These are phyloP conservation scores for Trilocha varians DNA, from an alignment of 2,888 invertebrate species.

Conservation along the genomic window DNA sequence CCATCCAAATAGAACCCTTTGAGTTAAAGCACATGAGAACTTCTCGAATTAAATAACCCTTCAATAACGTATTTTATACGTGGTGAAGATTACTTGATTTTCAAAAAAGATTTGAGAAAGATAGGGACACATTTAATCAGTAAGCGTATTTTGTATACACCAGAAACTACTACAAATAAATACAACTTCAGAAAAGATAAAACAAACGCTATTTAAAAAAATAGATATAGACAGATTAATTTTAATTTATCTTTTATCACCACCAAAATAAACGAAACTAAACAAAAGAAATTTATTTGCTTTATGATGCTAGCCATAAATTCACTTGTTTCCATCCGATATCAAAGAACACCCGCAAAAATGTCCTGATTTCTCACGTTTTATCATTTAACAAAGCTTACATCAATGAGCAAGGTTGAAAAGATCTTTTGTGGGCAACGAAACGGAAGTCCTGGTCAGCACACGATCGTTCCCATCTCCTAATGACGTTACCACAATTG, in stretches of 20 bases:
- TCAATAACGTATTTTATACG: constrained; percentile 8
- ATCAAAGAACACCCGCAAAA: not conserved
- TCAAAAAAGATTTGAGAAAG: no score
- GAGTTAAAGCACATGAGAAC: constrained; percentile 52
- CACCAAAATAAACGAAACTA: no score
- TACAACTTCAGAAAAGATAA: no score
- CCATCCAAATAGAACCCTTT: constrained; percentile 49
- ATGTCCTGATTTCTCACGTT: not conserved
- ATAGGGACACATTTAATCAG: no score
- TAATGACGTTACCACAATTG: constrained; percentile 55
- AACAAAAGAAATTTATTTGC: no score
- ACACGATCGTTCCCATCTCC: constrained; percentile 19
- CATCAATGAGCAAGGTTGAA: constrained; percentile 28
- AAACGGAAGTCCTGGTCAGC: constrained; percentile 56
- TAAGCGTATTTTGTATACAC: no score
- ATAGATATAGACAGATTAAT: no score
- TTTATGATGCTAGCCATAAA: no score
- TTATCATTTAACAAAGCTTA: constrained; percentile 9
- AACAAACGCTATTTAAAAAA: no score
- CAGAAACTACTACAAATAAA: no score
- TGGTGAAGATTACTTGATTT: not conserved
- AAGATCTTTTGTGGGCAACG: constrained; percentile 41
- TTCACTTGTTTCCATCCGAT: no score
- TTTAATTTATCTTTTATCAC: no score
- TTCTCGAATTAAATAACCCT: constrained; percentile 31